Base-by-base conservation (phyloP, 2,888 invertebrate species). In the Drepana falcataria region DNA sequence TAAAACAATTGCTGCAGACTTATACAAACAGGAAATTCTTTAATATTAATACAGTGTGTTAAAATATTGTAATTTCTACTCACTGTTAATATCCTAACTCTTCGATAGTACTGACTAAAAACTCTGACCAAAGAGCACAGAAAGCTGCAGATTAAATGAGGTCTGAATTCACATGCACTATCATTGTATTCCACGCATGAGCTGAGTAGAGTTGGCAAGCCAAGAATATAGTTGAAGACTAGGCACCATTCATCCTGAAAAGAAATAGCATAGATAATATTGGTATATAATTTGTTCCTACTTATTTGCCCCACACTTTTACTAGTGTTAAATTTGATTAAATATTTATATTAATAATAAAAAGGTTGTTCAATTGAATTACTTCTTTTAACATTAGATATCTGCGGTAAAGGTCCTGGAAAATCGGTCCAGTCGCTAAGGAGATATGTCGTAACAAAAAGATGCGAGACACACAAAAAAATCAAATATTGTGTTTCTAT, bases 181-280 rank as follows among this genome's bases (percentile, higher is more conserved):
- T 92, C 77, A 58, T 85, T 86, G 0, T 79, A 48, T 53, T 91
- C 83, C 21, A 94, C 67, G 54, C 93, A 92, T 52, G 85, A 92
- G 21, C 85, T 85, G 47, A 96, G 71, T 7, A 94, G 66, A n/a
- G 87, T 77, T 0, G 95, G 94, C 71, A 94, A 94, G 33, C 92
- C 92, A 52, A 95, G 77, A 55, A 96, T 84, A 64, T 92, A 95
- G 60, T 93, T 94, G 72, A 92, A 95, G 48, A 95, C 76, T 2
- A 96, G 74, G 59, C 92, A 91, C 96, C 96, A 96, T 88, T 96
- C 96, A 66, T 95, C 95, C 95, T 96, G 77, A 33, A 92, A 89
- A 1, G 69, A 64, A 66, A 62, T 57, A 21, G 21, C 21, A 21
- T 21, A 21, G 21, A 21, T 21, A 21, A 21, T 21, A 21, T 21